Percentiles rank a stretch among this genome's conserved stretches.
phyloP scores from a whole-genome alignment of 2,113 vertebrate species.

The Laticauda colubrina region DNA sequence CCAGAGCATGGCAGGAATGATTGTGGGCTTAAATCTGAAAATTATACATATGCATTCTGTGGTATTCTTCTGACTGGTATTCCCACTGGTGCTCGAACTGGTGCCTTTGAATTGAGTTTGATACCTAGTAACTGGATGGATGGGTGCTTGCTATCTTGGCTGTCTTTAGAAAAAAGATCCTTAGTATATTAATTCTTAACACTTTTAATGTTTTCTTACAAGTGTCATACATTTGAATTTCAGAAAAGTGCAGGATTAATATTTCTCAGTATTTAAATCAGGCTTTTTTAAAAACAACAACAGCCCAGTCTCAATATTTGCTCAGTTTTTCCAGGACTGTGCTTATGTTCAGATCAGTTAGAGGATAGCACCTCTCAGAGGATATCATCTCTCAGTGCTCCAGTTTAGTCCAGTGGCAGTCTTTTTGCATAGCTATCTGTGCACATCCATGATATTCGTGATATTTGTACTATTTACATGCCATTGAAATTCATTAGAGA shows the following conservation, averaged over 20 bases:
- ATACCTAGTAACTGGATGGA: background rate
- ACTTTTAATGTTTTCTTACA: background rate
- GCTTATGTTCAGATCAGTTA: background rate
- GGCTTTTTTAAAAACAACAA: background rate
- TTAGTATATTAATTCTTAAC: background rate
- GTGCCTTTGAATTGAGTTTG: background rate
- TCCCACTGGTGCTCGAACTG: background rate
- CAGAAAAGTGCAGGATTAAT: background rate
- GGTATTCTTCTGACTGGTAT: background rate
- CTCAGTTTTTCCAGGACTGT: background rate
- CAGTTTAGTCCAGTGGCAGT: background rate
- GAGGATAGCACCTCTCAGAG: background rate
- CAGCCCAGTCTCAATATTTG: background rate
- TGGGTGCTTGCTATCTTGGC: background rate
- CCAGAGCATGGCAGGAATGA: background rate
- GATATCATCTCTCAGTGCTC: background rate
- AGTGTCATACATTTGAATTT: background rate
- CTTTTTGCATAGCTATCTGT: background rate
- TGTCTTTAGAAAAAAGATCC: background rate
- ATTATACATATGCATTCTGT: background rate
- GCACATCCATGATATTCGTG: background rate
- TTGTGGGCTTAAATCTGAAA: background rate
- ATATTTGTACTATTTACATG: background rate
- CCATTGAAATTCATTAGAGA: background rate
- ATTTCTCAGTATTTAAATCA: background rate